Evolutionary conservation across 2,113 vertebrate species (phyloP), one percentile per base, ranked within the genome.

Genomic region (Ctenomys sociabilis): DNA sequence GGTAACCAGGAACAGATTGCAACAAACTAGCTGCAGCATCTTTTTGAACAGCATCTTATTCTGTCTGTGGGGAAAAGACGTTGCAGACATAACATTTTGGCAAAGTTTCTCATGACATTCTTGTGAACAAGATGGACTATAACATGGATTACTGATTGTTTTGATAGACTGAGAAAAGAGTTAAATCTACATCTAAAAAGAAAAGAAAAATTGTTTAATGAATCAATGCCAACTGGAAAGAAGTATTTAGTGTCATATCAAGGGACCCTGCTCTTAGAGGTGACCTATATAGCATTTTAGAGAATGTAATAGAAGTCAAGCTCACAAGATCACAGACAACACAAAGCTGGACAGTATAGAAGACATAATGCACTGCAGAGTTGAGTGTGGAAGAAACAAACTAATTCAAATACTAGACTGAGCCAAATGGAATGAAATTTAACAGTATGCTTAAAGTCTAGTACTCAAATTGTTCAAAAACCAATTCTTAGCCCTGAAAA

Each of bases 401-500:
- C 85, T 88, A 84, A 70, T 28, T 85, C 87, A 28, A 63, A 93
- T 93, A 84, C 87, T 37, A 30, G 75, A 94, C 54, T 89, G 43
- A 95, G 85, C 52, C 68, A 84, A 95, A 94, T 57, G 81, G 64
- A 85, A 96, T 81, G 54, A 89, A 84, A 93, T 91, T 32, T 83
- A 94, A 64, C 40, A 81, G 45, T 64, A 88, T 90, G 86, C 57
- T 28, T 72, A 87, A 94, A 94, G 59, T 64, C 26, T 61, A 85
- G 87, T 64, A 63, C 52, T 96, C 75, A 68, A 35, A 66, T 75
- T 86, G 91, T 73, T 64, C 28, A 10, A 61, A 95, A 96, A 95
- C n/a, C 73, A 95, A 89, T 12, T 86, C 68, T 89, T 13, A 16
- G 5, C 43, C 85, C 14, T n/a, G 9, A 77, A 91, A 95, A 89